A percentile compares a stretch with the other conserved stretches of the same genome.
Evolutionary conservation across 2,797 vertebrate genomes (phyloP).

Genomic region (Artibeus jamaicensis): DNA sequence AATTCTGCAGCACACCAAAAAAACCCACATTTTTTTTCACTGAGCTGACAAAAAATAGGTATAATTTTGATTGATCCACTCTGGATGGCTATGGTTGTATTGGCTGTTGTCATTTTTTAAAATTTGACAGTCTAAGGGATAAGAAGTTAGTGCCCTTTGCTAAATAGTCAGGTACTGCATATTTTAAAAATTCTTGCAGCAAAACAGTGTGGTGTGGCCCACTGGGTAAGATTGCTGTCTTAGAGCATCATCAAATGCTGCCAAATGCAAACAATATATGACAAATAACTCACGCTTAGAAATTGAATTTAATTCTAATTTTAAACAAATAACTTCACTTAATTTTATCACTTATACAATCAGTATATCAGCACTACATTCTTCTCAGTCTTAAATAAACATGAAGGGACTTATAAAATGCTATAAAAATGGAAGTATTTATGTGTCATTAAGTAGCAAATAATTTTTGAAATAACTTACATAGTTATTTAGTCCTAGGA

Average conservation of each 20-base stretch:
- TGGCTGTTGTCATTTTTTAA: background rate
- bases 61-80: background rate
- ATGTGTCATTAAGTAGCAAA: background rate
- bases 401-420: background rate
- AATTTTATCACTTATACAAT: background rate
- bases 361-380: background rate
- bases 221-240: background rate
- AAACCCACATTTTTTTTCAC: background rate
- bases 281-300: background rate
- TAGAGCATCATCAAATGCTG: background rate
- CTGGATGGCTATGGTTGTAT: background rate
- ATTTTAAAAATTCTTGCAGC: background rate
- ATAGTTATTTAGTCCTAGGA: background rate
- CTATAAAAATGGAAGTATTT: background rate
- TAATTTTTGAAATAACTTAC: background rate
- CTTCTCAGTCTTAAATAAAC: background rate
- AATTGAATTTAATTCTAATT: background rate
- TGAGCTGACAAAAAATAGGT: background rate
- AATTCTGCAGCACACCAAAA: background rate
- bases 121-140: background rate
- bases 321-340: constrained; percentile 2
- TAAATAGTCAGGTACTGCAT: background rate
- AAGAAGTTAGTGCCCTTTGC: background rate
- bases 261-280: background rate
- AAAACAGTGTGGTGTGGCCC: background rate